These are phyloP conservation scores for Ascaphus truei DNA, from an alignment of 2,113 vertebrate genomes.

Conservation along the genomic window DNA sequence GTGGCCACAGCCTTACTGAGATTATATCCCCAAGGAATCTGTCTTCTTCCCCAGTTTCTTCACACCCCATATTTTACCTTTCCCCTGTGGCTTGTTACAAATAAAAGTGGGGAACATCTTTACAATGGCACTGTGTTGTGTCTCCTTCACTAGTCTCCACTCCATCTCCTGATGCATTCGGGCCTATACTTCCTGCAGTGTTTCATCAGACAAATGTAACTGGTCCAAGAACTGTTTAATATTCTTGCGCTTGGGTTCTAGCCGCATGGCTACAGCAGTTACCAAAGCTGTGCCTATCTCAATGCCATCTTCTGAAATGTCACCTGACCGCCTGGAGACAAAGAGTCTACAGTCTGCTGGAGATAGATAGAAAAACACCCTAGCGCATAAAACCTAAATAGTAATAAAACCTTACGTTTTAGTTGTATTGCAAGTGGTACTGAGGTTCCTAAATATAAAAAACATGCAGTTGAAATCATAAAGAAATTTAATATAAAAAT, in stretches of 20 bases:
- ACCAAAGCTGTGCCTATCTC: constrained; percentile 72
- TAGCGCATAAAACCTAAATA: no score
- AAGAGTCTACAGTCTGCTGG: constrained; percentile 42
- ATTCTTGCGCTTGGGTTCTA: constrained; percentile 8
- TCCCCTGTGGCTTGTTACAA: constrained; percentile 48
- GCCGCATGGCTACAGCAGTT: constrained; percentile 63
- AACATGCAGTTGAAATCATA: no score
- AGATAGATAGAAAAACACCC: no score
- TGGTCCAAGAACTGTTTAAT: constrained; percentile 51
- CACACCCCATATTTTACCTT: constrained; percentile 50
- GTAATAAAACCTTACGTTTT: no score
- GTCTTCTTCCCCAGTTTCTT: no score
- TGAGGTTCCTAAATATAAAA: no score
- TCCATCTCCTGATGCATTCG: constrained; percentile 65
- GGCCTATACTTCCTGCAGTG: constrained; percentile 45
- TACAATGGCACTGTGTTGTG: constrained; percentile 26
- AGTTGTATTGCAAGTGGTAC: no score
- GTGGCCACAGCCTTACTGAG: no score
- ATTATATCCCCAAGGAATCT: no score
- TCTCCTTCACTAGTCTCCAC: constrained; percentile 47
- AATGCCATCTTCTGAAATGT: constrained; percentile 59
- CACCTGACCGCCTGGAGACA: constrained; percentile 60
- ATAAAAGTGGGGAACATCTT: constrained; percentile 66
- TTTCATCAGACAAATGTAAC: not conserved
- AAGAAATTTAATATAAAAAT: no score